Evolutionary conservation across 2,113 vertebrate genomes (phyloP).

Genomic region (Solea solea): DNA sequence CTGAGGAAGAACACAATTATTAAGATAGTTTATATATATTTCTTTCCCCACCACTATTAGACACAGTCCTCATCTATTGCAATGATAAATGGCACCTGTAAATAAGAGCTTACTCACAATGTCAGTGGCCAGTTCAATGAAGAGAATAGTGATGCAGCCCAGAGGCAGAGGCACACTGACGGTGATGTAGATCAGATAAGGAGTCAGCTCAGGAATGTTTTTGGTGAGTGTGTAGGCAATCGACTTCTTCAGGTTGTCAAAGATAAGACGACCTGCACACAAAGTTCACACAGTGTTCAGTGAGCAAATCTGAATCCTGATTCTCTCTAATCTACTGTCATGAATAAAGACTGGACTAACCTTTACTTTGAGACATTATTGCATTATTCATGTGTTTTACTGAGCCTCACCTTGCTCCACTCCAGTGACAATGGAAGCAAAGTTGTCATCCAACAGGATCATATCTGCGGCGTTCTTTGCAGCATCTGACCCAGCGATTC

Average conservation of each 20-base stretch:
- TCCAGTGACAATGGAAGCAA: conserved; percentile 88
- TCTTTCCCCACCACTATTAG: background rate
- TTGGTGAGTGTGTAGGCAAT: conserved; percentile 89
- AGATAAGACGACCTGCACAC: conserved; percentile 85
- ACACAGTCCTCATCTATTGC: background rate
- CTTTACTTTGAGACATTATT: no score
- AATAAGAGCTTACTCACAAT: conserved; percentile 80
- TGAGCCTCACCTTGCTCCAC: conserved; percentile 84
- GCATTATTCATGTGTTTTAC: background rate
- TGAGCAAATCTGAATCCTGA: no score
- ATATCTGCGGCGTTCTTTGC: conserved; percentile 89
- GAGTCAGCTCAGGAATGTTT: conserved; percentile 89
- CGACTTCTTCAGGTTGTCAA: conserved; percentile 91
- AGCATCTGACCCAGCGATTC: conserved; percentile 86
- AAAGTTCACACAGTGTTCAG: background rate
- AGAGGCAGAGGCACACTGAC: conserved; percentile 88
- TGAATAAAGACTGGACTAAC: background rate
- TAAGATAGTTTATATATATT: no score
- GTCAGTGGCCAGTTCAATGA: conserved; percentile 89
- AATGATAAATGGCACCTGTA: background rate
- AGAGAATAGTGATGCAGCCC: conserved; percentile 90
- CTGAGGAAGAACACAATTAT: no score
- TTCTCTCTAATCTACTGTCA: background rate
- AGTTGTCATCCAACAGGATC: conserved; percentile 89
- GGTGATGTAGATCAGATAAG: conserved; percentile 89